Percentiles rank a stretch among this genome's conserved stretches.
phyloP scores from a whole-genome alignment of 2,113 vertebrate genomes.

The Corvus moneduloides region DNA sequence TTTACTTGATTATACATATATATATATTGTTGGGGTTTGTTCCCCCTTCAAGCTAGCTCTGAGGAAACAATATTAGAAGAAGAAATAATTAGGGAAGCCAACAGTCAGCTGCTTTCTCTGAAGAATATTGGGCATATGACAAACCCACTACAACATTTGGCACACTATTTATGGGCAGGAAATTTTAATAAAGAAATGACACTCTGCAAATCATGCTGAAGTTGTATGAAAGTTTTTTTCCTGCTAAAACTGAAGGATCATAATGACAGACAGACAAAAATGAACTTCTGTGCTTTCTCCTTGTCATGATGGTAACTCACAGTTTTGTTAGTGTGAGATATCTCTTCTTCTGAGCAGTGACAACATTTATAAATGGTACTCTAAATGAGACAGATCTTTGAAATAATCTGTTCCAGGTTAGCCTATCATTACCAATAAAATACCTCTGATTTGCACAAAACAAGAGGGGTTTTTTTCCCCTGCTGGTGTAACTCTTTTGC shows the following conservation, averaged over 20 bases:
- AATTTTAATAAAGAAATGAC: conserved; percentile 1
- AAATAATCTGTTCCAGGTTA: conserved; percentile 51
- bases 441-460: conserved; percentile 41
- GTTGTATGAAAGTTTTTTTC: background rate
- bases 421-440: conserved; percentile 61
- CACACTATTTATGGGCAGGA: background rate
- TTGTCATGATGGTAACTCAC: background rate
- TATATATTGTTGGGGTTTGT: background rate
- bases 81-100: conserved; percentile 24
- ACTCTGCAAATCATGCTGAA: background rate
- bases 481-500: background rate
- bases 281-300: background rate
- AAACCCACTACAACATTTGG: conserved; percentile 32
- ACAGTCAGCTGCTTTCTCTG: conserved; percentile 24
- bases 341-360: background rate
- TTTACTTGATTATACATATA: background rate
- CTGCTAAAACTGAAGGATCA: background rate
- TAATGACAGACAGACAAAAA: conserved; percentile 2
- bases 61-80: conserved; percentile 8
- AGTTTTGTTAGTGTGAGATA: background rate
- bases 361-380: background rate
- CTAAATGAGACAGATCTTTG: background rate
- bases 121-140: conserved; percentile 33
- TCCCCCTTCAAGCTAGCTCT: background rate
- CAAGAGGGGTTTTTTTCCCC: background rate